Percentiles rank a stretch among this genome's conserved stretches.
These are phyloP conservation scores for Eueides isabella DNA, from an alignment of 1,140 invertebrate genomes.

Conservation along the genomic window DNA sequence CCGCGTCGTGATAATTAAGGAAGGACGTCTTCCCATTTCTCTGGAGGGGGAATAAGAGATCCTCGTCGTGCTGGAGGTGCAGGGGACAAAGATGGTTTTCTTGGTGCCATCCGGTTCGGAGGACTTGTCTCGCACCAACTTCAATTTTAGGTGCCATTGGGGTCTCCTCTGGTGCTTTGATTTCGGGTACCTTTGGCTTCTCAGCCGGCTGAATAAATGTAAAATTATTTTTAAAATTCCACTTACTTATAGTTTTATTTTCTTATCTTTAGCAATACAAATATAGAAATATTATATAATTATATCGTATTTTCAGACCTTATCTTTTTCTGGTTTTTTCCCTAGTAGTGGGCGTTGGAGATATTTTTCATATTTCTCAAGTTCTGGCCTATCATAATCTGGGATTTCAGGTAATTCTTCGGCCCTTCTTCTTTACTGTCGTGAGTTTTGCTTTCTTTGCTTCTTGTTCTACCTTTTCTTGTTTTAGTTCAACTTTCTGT, in stretches of 20 bases:
- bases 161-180: conserved; percentile 85
- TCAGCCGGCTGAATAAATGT: conserved; percentile 56
- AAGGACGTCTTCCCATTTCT: conserved; percentile 92
- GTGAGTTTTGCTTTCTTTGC: conserved; percentile 73
- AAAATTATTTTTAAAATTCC: conserved; percentile 12
- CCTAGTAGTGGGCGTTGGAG: conserved; percentile 60
- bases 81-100: conserved; percentile 91
- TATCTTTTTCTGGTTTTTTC: conserved; percentile 76
- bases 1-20: conserved; percentile 96
- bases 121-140: conserved; percentile 89
- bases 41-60: conserved; percentile 92
- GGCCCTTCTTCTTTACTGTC: conserved; percentile 79
- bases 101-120: conserved; percentile 84
- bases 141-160: conserved; percentile 92
- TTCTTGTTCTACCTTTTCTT: conserved; percentile 72
- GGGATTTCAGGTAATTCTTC: conserved; percentile 89
- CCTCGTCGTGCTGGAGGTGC: conserved; percentile 87
- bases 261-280: not conserved
- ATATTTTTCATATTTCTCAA: conserved; percentile 83
- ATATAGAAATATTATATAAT: not conserved
- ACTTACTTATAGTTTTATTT: not conserved
- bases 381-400: conserved; percentile 84
- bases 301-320: conserved; percentile 36
- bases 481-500: conserved; percentile 75
- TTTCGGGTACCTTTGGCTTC: conserved; percentile 86